phyloP scores from a whole-genome alignment of 2,113 vertebrate species.

The Muntiacus muntjak region DNA sequence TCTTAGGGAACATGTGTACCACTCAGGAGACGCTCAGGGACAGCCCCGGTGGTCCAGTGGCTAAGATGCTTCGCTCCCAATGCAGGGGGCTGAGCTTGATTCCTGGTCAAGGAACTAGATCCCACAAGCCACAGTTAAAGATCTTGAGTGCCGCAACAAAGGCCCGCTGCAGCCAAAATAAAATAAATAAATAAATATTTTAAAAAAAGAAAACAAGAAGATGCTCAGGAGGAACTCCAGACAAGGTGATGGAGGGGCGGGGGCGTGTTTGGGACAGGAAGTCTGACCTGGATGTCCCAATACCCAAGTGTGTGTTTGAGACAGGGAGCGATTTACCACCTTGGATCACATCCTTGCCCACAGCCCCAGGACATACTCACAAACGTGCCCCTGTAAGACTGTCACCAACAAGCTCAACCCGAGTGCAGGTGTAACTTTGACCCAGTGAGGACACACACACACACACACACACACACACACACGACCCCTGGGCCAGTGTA shows the following conservation, averaged over 20 bases:
- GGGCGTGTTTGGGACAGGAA: background rate
- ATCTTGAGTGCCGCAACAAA: background rate
- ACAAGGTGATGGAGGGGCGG: background rate
- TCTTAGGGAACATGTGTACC: rapidly evolving
- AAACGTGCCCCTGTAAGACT: too few species aligned
- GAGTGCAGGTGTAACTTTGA: background rate
- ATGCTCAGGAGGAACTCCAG: background rate
- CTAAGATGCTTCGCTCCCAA: background rate
- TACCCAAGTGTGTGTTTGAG: too few species aligned
- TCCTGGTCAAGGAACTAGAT: background rate
- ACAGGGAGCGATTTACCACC: background rate
- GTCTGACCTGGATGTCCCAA: background rate
- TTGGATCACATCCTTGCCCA: background rate
- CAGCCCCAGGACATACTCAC: background rate
- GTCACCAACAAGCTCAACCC: background rate
- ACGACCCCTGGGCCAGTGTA: background rate
- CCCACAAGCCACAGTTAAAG: background rate
- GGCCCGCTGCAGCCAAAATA: background rate
- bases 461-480: background rate
- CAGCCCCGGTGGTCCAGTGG: background rate
- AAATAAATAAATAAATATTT: background rate
- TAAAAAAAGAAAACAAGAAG: background rate
- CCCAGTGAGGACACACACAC: too few species aligned
- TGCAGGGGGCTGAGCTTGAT: background rate
- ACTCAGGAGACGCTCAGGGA: background rate